Evolutionary conservation across 2,888 invertebrate species (phyloP), one percentile per base, ranked within the genome.

Genomic region (Priocnemis perturbator): DNA sequence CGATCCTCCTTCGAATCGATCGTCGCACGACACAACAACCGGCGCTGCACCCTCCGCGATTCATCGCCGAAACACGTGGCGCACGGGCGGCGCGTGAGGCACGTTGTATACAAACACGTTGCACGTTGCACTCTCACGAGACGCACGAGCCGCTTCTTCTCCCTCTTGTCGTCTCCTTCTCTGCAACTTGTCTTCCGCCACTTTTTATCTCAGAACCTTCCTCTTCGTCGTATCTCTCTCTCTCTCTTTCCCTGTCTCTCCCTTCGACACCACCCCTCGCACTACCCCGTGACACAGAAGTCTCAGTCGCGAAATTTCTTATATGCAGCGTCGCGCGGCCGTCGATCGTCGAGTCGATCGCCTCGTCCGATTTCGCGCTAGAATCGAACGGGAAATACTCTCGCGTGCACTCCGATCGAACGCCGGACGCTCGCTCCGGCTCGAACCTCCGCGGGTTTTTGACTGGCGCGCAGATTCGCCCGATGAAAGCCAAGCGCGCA

Each of bases 401-500:
- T 67, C 67, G 62, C 14, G 37, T 37, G 37, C 37, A 57, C 66
- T 57, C 52, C 63, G 71, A 67, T 73, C 72, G 72, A 59, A 30
- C 57, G 60, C 37, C 69, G 48, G 56, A 17, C 60, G 48, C 60
- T 57, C 70, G 58, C 37, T 37, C 37, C 37, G 37, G 37, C 37
- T 37, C 37, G 37, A 37, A 37, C 37, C 37, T 37, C 37, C 37
- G 37, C 37, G 37, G 37, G 37, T 37, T 37, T 37, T 37, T 37
- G 37, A 37, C 37, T 37, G 37, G 37, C 37, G 37, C 74, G 71
- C 73, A 66, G 60, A 71, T 73, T 73, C 71, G 71, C 50, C 64
- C 66, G 64, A 56, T 72, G 69, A 67, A 69, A 73, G 67, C 78
- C 76, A 82, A 74, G 79, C 83, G 78, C 79, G 83, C 81, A 77